These are phyloP conservation scores for Coregonus ussuriensis DNA, from an alignment of 2,797 vertebrate genomes.

Conservation along the genomic window DNA sequence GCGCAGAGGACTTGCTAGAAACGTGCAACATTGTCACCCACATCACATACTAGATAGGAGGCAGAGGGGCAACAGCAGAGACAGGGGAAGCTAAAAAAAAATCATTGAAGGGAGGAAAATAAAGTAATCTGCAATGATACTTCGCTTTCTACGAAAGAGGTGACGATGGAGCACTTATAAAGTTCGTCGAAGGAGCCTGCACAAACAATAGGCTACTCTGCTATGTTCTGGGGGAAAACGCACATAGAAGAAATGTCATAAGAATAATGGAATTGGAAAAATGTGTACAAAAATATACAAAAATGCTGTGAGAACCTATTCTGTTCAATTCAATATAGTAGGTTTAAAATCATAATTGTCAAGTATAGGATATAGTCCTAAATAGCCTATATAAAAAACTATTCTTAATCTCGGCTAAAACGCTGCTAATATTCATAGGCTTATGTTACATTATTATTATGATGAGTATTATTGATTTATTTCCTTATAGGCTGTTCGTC, in stretches of 20 bases:
- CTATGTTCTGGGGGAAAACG: background rate
- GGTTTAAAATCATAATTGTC: background rate
- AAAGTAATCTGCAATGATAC: slow-evolving; percentile 77
- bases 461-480: background rate
- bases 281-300: slow-evolving; percentile 9
- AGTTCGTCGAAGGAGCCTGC: background rate
- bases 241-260: background rate
- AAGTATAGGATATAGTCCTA: slow-evolving; percentile 1
- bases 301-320: background rate
- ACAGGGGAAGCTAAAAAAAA: slow-evolving; percentile 63
- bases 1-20: slow-evolving; percentile 89
- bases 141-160: slow-evolving; percentile 53
- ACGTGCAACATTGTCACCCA: slow-evolving; percentile 96
- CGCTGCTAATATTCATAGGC: background rate
- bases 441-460: background rate
- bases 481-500: background rate
- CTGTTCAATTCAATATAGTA: background rate
- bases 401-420: background rate
- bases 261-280: slow-evolving; percentile 20
- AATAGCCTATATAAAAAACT: background rate
- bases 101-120: slow-evolving; percentile 73
- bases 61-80: slow-evolving; percentile 73
- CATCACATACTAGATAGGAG: slow-evolving; percentile 95
- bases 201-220: slow-evolving; percentile 1
- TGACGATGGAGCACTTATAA: background rate